Conservation (phyloP, 2,888 invertebrate genomes). For the Synergus gifuensis region DNA sequence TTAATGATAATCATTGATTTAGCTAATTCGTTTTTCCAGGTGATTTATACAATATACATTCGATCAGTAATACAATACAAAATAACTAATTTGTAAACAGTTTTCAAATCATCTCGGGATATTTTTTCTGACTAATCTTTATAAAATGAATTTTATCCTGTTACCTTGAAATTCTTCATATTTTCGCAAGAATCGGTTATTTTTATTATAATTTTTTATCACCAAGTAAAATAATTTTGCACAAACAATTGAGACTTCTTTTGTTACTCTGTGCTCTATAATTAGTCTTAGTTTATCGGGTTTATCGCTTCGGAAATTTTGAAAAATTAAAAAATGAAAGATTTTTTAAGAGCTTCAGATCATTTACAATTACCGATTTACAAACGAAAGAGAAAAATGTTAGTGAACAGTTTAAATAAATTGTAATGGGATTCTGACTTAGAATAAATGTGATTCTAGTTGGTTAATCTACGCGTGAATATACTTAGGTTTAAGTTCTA, state of each 20-base stretch:
- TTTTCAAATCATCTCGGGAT: background rate
- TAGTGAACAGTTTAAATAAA: conserved; percentile 12
- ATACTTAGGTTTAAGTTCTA: background rate
- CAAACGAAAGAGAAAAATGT: background rate
- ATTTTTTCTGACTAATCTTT: background rate
- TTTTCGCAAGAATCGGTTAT: background rate
- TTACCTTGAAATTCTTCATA: background rate
- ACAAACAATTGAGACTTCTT: background rate
- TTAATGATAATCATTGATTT: conserved; percentile 7
- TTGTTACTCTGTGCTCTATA: background rate
- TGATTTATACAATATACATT: background rate
- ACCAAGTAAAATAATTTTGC: background rate
- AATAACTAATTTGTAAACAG: background rate
- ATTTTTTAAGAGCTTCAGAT: background rate
- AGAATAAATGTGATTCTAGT: conserved; percentile 38
- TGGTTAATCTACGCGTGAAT: background rate
- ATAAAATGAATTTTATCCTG: background rate
- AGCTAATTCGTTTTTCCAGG: background rate
- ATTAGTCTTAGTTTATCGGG: background rate
- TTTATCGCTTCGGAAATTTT: background rate
- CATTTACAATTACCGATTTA: background rate
- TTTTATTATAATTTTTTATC: background rate
- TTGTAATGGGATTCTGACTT: conserved; percentile 19
- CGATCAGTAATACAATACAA: background rate
- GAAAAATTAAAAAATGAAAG: background rate